Evolutionary conservation across 1,140 invertebrate species (phyloP).

Genomic region (Leptinotarsa texana): DNA sequence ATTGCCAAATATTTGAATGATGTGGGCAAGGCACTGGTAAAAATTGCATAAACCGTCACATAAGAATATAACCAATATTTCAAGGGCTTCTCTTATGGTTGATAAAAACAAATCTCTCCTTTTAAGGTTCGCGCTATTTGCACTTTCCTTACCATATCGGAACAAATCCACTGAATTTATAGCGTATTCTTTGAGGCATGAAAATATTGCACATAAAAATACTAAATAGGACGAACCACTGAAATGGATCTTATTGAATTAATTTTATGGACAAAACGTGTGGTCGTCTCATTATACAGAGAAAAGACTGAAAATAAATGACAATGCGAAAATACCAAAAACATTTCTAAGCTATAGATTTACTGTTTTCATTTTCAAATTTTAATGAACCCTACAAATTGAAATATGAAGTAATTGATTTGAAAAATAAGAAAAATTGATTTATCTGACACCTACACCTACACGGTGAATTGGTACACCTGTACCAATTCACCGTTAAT

Average conservation of each 20-base stretch:
- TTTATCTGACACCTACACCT: too few species aligned
- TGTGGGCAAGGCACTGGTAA: neutral
- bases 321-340: too few species aligned
- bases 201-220: neutral
- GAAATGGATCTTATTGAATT: neutral
- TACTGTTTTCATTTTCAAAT: too few species aligned
- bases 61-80: neutral
- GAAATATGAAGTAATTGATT: too few species aligned
- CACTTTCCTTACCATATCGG: neutral
- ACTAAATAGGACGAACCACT: neutral
- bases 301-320: too few species aligned
- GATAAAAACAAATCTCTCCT: neutral
- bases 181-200: neutral
- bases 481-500: too few species aligned
- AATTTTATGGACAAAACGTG: neutral
- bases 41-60: conserved; percentile 14
- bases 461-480: too few species aligned
- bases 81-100: neutral
- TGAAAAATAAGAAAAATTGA: too few species aligned
- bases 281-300: neutral
- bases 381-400: too few species aligned
- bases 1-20: conserved; percentile 14
- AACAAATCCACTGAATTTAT: neutral
- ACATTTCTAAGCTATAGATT: too few species aligned
- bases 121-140: conserved; percentile 2